Conservation (phyloP, 2,888 invertebrate genomes). For the Sinodicranocentrus sp. region DNA sequence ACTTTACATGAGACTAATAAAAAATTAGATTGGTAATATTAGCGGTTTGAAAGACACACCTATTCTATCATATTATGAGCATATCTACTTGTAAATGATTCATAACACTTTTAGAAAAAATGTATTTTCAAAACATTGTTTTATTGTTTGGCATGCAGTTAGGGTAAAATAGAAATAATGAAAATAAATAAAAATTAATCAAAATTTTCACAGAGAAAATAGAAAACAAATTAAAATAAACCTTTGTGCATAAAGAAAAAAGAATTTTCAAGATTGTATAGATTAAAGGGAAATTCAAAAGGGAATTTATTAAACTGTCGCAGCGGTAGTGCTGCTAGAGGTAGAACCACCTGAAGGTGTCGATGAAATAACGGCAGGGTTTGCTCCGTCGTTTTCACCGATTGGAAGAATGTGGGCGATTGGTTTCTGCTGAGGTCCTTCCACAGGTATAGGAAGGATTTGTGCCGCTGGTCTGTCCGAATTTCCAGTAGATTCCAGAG, state of each 20-base stretch:
- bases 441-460: conserved; percentile 40
- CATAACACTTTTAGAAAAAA: too few species aligned
- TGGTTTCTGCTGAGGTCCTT: conserved; percentile 10
- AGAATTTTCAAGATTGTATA: too few species aligned
- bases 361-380: conserved; percentile 6
- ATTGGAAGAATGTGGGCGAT: conserved; percentile 30
- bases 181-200: background rate
- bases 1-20: too few species aligned
- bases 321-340: conserved; percentile 3
- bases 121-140: background rate
- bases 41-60: too few species aligned
- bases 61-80: too few species aligned
- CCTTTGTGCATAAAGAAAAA: background rate
- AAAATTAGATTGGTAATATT: too few species aligned
- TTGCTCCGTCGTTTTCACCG: background rate
- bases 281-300: background rate
- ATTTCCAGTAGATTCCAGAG: conserved; percentile 18
- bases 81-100: too few species aligned
- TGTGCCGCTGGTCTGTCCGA: conserved; percentile 23
- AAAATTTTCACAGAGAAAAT: background rate
- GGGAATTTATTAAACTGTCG: background rate
- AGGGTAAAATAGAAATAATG: background rate
- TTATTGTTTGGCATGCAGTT: background rate
- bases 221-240: background rate
- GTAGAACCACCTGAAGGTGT: conserved; percentile 1